Conservation (phyloP, 1,140 invertebrate genomes). For the Papilio dardanus region DNA sequence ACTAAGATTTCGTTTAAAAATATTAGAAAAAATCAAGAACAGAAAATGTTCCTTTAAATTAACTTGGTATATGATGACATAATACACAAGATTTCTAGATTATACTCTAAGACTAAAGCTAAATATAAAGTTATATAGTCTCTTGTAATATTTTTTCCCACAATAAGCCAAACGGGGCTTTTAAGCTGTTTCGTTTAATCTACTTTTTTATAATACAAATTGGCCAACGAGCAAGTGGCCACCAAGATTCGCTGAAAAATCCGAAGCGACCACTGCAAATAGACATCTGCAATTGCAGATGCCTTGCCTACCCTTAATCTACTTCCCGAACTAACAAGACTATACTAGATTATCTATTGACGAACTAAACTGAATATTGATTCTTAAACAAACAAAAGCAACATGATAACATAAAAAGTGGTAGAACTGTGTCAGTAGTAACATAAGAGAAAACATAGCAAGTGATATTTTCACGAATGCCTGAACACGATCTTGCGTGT, state of each 20-base stretch:
- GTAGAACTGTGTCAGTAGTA: constrained; percentile 45
- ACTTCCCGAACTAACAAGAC: background rate
- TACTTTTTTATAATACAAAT: too few species aligned
- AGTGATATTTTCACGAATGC: constrained; percentile 79
- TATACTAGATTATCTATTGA: background rate
- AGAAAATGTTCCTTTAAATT: too few species aligned
- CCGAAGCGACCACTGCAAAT: too few species aligned
- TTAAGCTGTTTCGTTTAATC: background rate
- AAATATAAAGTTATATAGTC: background rate
- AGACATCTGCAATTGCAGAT: too few species aligned
- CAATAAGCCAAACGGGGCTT: background rate
- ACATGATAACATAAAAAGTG: background rate
- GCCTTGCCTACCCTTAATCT: too few species aligned
- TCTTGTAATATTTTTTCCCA: background rate
- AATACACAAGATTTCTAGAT: background rate
- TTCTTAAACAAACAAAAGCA: constrained; percentile 22
- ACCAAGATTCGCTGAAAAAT: too few species aligned
- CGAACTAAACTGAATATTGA: background rate
- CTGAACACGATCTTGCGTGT: constrained; percentile 71
- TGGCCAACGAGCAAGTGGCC: too few species aligned
- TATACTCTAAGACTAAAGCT: background rate
- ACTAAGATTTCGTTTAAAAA: background rate
- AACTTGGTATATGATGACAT: too few species aligned
- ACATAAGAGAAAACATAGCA: constrained; percentile 65
- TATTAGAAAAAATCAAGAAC: background rate